A percentile compares a stretch with the other conserved stretches of the same genome.
Evolutionary conservation across 37 sponge, comb jelly and placozoan genomes (phyloP).

Genomic region (Haliclona indistincta): DNA sequence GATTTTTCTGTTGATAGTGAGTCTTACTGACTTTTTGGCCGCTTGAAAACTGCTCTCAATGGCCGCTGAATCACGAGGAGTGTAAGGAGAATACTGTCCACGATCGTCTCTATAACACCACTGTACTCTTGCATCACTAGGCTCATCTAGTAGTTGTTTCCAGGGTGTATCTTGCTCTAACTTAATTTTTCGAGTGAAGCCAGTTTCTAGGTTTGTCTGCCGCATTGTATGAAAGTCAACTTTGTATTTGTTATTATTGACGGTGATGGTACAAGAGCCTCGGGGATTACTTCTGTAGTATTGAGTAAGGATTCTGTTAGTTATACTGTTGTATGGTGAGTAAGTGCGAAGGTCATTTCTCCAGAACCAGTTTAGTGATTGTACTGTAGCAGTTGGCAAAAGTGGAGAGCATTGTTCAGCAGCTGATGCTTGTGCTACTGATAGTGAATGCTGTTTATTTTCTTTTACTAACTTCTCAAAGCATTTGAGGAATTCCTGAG

Average conservation of each 20-base stretch:
- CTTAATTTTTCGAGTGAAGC: slow-evolving; percentile 13
- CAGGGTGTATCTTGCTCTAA: neutral
- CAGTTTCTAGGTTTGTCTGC: slow-evolving; percentile 58
- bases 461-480: neutral
- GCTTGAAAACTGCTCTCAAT: slow-evolving; percentile 56
- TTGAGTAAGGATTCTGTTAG: slow-evolving; percentile 5
- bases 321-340: slow-evolving; percentile 16
- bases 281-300: slow-evolving; percentile 21
- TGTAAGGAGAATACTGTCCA: slow-evolving; percentile 28
- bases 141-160: neutral
- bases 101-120: slow-evolving; percentile 60
- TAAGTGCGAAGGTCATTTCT: slow-evolving; percentile 48
- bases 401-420: neutral
- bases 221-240: slow-evolving; percentile 64
- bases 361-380: slow-evolving; percentile 35
- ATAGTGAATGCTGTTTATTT: neutral
- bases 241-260: slow-evolving; percentile 18
- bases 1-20: slow-evolving; percentile 12
- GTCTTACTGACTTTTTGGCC: neutral
- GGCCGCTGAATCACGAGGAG: slow-evolving; percentile 17
- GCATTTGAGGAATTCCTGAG: neutral
- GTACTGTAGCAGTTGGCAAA: neutral
- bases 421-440: neutral
- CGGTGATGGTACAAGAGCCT: neutral
- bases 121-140: slow-evolving; percentile 6